Conservation (phyloP, 2,888 invertebrate genomes). For the Amiota communis region DNA sequence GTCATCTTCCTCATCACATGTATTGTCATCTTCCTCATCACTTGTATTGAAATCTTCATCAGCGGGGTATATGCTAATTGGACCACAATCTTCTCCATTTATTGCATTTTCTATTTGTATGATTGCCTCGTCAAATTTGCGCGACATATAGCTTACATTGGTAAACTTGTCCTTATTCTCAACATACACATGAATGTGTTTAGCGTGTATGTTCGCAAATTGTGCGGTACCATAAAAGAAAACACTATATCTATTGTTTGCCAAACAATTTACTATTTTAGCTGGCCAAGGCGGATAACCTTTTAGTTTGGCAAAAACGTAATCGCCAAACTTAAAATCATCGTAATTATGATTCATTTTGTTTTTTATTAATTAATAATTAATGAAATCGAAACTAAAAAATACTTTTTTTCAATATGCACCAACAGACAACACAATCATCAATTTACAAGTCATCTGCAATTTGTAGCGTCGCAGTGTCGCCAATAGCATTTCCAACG, state of each 20-base stretch:
- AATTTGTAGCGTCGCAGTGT: no score
- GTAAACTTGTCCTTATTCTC: neutral
- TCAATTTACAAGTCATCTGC: no score
- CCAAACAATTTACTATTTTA: neutral
- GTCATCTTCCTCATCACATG: no score
- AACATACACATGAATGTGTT: neutral
- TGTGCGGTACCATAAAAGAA: neutral
- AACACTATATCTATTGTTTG: neutral
- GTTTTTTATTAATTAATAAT: no score
- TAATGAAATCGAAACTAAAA: no score
- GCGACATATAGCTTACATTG: neutral
- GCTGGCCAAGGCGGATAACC: slow-evolving; percentile 12
- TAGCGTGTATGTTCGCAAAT: neutral
- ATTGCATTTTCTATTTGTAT: neutral
- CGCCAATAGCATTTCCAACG: no score
- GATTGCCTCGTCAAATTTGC: neutral
- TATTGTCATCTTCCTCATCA: no score
- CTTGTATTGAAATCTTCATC: no score
- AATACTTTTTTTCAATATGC: no score
- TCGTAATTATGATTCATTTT: neutral
- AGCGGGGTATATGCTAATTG: neutral
- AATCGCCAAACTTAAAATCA: neutral
- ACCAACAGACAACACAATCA: no score
- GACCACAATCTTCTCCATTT: neutral
- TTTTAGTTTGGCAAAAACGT: neutral